Evolutionary conservation across 1,140 invertebrate species (phyloP).

Genomic region (Drosophila baimaii): DNA sequence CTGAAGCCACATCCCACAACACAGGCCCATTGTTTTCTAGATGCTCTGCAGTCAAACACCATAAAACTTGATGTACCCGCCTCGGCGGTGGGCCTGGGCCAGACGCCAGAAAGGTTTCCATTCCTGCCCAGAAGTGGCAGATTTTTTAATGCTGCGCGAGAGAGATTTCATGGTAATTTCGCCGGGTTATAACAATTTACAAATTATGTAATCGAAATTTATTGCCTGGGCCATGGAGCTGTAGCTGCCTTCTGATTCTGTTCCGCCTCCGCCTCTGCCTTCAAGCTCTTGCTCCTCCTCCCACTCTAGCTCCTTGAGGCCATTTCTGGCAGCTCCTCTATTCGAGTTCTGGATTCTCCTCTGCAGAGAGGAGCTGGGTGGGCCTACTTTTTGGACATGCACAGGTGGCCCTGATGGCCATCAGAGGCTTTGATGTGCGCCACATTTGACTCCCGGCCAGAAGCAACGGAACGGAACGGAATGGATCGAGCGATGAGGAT

Average conservation of each 20-base stretch:
- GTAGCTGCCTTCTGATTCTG: slow-evolving; percentile 1
- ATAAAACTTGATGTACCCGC: slow-evolving; percentile 71
- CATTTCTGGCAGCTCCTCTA: slow-evolving; percentile 41
- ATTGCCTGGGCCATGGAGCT: slow-evolving; percentile 52
- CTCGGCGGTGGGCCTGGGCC: no score
- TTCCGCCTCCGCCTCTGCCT: neutral
- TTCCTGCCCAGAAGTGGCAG: slow-evolving; percentile 66
- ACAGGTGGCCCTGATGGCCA: slow-evolving; percentile 75
- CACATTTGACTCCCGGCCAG: slow-evolving; percentile 61
- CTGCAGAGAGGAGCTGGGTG: slow-evolving; percentile 20
- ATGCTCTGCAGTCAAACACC: slow-evolving; percentile 61
- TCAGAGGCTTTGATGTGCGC: slow-evolving; percentile 47
- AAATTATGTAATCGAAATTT: slow-evolving; percentile 82
- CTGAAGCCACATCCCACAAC: slow-evolving; percentile 17
- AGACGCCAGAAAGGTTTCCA: slow-evolving; percentile 8
- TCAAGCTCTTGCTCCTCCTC: neutral
- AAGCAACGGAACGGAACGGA: slow-evolving; percentile 16
- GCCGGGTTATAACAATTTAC: slow-evolving; percentile 80
- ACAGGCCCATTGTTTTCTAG: slow-evolving; percentile 54
- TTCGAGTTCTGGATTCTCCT: slow-evolving; percentile 1
- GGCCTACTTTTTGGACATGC: slow-evolving; percentile 32
- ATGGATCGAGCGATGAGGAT: slow-evolving; percentile 2
- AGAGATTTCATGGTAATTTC: slow-evolving; percentile 81
- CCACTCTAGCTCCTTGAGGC: slow-evolving; percentile 9
- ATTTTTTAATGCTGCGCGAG: slow-evolving; percentile 75